A percentile compares a stretch with the other conserved stretches of the same genome.
phyloP scores from a whole-genome alignment of 2,113 vertebrate genomes.

The Sinosuthora webbiana region DNA sequence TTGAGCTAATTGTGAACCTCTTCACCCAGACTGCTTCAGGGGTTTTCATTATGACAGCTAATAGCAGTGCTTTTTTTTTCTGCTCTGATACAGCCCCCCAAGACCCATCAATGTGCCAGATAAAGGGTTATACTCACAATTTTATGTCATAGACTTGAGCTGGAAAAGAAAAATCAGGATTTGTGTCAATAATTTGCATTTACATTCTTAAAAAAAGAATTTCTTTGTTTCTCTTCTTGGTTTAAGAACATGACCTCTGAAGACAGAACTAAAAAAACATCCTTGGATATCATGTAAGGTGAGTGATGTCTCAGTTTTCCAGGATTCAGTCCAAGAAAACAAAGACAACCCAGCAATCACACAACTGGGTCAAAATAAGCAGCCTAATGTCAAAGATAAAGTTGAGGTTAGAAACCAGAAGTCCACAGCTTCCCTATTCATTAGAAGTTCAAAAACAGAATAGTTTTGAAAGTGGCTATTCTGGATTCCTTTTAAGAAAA shows the following conservation, averaged over 20 bases:
- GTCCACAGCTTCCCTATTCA: neutral
- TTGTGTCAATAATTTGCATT: neutral
- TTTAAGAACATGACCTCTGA: neutral
- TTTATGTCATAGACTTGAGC: conserved; percentile 28
- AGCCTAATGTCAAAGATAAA: neutral
- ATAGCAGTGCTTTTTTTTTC: neutral
- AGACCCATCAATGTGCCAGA: neutral
- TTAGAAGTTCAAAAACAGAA: neutral
- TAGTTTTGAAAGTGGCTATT: neutral
- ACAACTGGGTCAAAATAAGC: neutral
- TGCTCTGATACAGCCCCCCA: neutral
- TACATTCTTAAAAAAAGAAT: neutral
- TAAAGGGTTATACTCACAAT: conserved; percentile 34
- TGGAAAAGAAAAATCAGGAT: conserved; percentile 24
- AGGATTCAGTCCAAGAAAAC: neutral
- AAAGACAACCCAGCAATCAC: neutral
- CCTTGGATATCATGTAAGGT: neutral
- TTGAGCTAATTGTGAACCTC: neutral
- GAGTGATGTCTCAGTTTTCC: neutral
- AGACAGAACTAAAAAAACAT: neutral
- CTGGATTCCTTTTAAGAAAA: neutral
- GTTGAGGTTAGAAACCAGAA: neutral
- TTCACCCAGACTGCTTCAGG: neutral
- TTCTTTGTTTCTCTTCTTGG: neutral
- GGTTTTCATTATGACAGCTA: neutral